These are phyloP conservation scores for Acrobasis repandana DNA, from an alignment of 2,888 invertebrate genomes.

Conservation along the genomic window DNA sequence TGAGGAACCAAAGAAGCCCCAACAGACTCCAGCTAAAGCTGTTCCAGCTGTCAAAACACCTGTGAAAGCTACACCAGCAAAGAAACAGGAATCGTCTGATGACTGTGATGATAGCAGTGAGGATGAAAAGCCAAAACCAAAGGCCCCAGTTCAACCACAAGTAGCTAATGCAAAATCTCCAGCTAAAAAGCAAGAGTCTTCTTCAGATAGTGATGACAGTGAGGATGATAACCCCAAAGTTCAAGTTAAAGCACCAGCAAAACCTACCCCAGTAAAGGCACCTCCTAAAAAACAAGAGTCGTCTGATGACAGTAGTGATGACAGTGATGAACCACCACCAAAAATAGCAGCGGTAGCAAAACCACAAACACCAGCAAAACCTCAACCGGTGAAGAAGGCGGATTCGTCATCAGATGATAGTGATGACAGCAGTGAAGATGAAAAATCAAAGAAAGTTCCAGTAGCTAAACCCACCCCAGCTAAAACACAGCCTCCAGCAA, in stretches of 20 bases:
- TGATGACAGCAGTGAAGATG: constrained; percentile 51
- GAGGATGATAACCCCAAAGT: constrained; percentile 51
- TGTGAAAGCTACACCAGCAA: constrained; percentile 29
- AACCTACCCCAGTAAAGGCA: constrained; percentile 41
- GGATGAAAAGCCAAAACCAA: constrained; percentile 41
- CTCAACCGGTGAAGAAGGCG: constrained; percentile 39
- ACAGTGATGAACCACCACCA: constrained; percentile 60
- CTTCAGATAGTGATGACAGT: constrained; percentile 51
- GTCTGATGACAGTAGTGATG: constrained; percentile 56
- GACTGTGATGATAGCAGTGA: constrained; percentile 58
- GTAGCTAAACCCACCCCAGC: constrained; percentile 25
- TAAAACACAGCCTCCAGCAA: constrained; percentile 35
- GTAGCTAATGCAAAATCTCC: constrained; percentile 34
- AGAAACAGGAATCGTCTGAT: constrained; percentile 40
- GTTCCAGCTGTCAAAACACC: constrained; percentile 31
- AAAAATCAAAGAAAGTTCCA: constrained; percentile 34
- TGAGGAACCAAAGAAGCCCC: constrained; percentile 36
- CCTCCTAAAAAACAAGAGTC: constrained; percentile 53
- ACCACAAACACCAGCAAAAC: constrained; percentile 29
- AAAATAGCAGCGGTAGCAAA: constrained; percentile 37
- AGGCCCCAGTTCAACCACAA: constrained; percentile 23
- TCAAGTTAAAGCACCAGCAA: constrained; percentile 35
- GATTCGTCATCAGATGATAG: constrained; percentile 53
- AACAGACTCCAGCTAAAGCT: constrained; percentile 35
- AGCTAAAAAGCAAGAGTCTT: constrained; percentile 34